A percentile compares a stretch with the other conserved stretches of the same genome.
Evolutionary conservation across 1,140 invertebrate species (phyloP).

Genomic region (Popillia japonica): DNA sequence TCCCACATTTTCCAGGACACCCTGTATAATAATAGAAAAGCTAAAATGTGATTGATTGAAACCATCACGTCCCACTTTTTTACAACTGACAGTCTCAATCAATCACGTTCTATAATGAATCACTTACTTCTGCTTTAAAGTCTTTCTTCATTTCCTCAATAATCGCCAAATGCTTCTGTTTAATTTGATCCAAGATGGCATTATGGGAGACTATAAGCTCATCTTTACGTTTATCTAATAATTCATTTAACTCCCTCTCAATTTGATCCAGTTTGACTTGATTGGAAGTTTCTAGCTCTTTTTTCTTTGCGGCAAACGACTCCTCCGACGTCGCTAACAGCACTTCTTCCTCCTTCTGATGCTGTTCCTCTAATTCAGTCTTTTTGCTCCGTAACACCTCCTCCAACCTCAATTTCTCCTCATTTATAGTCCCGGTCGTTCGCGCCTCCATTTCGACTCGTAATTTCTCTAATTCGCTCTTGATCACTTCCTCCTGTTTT

Average conservation of each 20-base stretch:
- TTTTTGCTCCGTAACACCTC: constrained; percentile 61
- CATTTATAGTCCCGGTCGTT: constrained; percentile 60
- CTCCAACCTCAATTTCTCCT: constrained; percentile 59
- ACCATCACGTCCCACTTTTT: no score
- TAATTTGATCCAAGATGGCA: constrained; percentile 62
- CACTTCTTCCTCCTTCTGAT: constrained; percentile 60
- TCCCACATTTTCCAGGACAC: no score
- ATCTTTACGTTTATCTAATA: constrained; percentile 62
- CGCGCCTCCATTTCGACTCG: constrained; percentile 58
- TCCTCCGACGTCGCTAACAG: constrained; percentile 53
- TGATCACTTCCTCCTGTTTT: constrained; percentile 59
- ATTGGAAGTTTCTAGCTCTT: constrained; percentile 60
- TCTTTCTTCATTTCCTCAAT: constrained; percentile 68
- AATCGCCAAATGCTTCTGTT: constrained; percentile 62
- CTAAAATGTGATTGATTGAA: no score
- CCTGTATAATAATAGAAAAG: no score
- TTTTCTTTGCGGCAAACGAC: constrained; percentile 61
- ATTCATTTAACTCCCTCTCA: constrained; percentile 56
- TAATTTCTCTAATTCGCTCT: constrained; percentile 60
- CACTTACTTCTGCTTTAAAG: constrained; percentile 66
- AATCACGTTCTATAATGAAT: not conserved
- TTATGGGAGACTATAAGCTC: constrained; percentile 63
- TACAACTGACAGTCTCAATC: no score
- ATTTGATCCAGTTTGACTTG: constrained; percentile 60
- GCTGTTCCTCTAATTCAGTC: constrained; percentile 59